phyloP scores from a whole-genome alignment of 2,113 vertebrate species.

The Hemichromis elongatus region DNA sequence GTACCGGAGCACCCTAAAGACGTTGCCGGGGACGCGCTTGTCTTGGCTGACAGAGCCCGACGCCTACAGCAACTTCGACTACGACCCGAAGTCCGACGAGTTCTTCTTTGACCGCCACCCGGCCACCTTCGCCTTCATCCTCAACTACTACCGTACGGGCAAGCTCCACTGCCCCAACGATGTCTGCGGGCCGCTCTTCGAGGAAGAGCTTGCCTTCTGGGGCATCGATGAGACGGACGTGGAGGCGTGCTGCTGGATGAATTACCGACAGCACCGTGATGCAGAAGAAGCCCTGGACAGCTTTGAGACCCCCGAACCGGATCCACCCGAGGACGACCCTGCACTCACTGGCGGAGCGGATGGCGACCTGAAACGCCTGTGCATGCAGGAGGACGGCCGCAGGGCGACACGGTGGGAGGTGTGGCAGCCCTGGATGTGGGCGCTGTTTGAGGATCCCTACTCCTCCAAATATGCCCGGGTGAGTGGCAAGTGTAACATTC shows the following conservation, averaged over 20 bases:
- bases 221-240: slow-evolving; percentile 98
- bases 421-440: slow-evolving; percentile 91
- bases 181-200: slow-evolving; percentile 94
- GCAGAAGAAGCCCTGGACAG: slow-evolving; percentile 95
- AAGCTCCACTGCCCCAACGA: slow-evolving; percentile 97
- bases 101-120: slow-evolving; percentile 98
- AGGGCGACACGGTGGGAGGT: slow-evolving; percentile 78
- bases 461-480: slow-evolving; percentile 95
- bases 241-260: slow-evolving; percentile 99
- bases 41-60: slow-evolving; percentile 94
- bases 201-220: slow-evolving; percentile 98
- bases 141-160: slow-evolving; percentile 97
- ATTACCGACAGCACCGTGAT: slow-evolving; percentile 95
- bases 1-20: slow-evolving; percentile 94
- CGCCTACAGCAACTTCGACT: slow-evolving; percentile 86
- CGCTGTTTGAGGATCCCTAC: slow-evolving; percentile 96
- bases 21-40: slow-evolving; percentile 91
- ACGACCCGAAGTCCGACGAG: slow-evolving; percentile 85
- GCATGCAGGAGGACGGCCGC: slow-evolving; percentile 75
- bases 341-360: slow-evolving; percentile 83
- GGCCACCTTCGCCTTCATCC: slow-evolving; percentile 93
- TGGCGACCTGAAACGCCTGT: slow-evolving; percentile 79
- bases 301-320: slow-evolving; percentile 87
- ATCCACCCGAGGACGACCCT: slow-evolving; percentile 73
- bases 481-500: slow-evolving; percentile 54